Evolutionary conservation across 1,140 invertebrate genomes (phyloP).

Genomic region (Copidosoma floridanum): DNA sequence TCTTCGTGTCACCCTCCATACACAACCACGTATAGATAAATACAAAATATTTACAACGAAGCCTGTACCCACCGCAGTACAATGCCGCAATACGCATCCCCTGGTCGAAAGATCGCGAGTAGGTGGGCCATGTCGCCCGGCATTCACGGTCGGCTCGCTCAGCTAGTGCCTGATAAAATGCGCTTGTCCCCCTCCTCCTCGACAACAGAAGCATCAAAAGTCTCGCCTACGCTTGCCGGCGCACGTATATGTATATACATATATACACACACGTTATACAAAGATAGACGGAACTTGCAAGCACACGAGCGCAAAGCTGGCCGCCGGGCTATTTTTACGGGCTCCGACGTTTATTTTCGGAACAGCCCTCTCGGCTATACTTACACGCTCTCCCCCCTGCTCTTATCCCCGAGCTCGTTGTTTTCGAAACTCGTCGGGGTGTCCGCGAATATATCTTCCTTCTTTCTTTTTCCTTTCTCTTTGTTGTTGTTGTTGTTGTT

Average conservation of each 20-base stretch:
- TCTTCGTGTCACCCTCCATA: no score
- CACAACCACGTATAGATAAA: no score
- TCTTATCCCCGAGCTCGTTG: background rate
- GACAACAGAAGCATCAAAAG: no score
- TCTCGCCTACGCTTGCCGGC: background rate
- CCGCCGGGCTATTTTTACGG: background rate
- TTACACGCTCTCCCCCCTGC: no score
- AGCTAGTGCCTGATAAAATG: background rate
- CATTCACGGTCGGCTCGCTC: slow-evolving; percentile 9
- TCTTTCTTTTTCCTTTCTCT: background rate
- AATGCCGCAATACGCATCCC: no score
- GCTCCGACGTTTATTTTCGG: slow-evolving; percentile 4
- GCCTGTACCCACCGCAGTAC: no score
- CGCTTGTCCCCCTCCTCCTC: background rate
- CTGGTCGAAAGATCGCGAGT: no score
- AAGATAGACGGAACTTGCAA: no score
- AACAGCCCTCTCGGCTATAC: no score
- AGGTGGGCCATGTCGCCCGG: no score
- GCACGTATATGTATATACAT: background rate
- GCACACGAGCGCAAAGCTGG: background rate
- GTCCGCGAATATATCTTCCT: background rate
- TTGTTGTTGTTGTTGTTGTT: no score
- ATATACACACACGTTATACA: background rate
- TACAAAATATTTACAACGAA: no score
- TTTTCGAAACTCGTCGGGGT: background rate